Conservation (phyloP, 2,888 invertebrate genomes). For the Cetonia aurata region DNA sequence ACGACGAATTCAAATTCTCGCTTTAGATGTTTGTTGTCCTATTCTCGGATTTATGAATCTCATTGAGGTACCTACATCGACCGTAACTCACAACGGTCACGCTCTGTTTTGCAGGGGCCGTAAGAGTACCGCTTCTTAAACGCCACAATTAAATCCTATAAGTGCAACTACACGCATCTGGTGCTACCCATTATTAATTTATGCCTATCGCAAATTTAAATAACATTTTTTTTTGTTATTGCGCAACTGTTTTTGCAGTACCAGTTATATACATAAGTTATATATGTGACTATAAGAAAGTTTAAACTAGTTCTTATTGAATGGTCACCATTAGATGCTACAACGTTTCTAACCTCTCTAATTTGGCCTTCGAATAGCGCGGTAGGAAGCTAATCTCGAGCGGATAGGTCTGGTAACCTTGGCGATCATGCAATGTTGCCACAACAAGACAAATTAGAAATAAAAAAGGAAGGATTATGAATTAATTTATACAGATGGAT, state of each 20-base stretch:
- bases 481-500: too few relatives aligned
- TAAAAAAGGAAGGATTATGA: too few relatives aligned
- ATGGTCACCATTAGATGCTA: too few relatives aligned
- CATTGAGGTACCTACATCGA: conserved; percentile 7
- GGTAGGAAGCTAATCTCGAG: too few relatives aligned
- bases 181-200: background rate
- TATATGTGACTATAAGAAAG: too few relatives aligned
- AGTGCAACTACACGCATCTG: background rate
- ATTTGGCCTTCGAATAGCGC: too few relatives aligned
- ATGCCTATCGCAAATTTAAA: background rate
- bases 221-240: background rate
- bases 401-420: too few relatives aligned
- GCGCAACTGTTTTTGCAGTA: background rate
- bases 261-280: too few relatives aligned
- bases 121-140: conserved; percentile 5
- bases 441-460: too few relatives aligned
- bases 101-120: conserved; percentile 17
- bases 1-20: conserved; percentile 14
- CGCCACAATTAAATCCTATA: conserved; percentile 1
- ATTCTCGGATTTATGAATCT: conserved; percentile 14
- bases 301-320: too few relatives aligned
- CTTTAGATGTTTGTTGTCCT: background rate
- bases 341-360: too few relatives aligned
- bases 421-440: too few relatives aligned
- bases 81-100: conserved; percentile 24